Evolutionary conservation across 1,140 invertebrate genomes (phyloP).

Genomic region (Musca domestica): DNA sequence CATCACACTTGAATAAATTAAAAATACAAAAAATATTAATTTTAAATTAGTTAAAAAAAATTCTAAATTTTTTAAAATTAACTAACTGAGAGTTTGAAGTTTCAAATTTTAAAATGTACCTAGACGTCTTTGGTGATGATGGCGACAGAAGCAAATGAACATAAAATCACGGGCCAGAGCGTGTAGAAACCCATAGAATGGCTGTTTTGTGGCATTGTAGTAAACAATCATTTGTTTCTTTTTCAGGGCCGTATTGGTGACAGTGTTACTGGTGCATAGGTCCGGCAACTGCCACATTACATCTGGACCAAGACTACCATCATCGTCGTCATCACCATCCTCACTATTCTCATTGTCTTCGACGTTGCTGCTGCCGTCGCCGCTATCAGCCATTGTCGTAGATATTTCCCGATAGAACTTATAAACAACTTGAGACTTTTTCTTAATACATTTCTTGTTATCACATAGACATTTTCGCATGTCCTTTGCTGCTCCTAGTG

Average conservation of each 20-base stretch:
- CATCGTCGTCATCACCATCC: neutral
- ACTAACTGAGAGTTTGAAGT: neutral
- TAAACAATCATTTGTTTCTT: slow-evolving; percentile 13
- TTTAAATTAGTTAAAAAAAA: neutral
- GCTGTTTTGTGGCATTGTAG: neutral
- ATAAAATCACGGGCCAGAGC: slow-evolving; percentile 8
- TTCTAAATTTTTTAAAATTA: neutral
- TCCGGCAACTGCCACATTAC: no score
- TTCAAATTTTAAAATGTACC: slow-evolving; percentile 11
- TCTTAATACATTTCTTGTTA: slow-evolving; percentile 14
- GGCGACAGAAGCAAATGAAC: slow-evolving; percentile 10
- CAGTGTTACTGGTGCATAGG: no score
- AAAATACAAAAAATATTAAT: neutral
- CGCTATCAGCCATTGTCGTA: neutral
- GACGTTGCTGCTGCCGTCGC: neutral
- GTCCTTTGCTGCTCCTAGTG: no score
- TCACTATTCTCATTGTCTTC: neutral
- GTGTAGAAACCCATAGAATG: neutral
- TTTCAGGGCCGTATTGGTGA: neutral
- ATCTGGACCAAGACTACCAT: no score
- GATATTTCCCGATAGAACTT: neutral
- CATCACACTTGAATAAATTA: no score
- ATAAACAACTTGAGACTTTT: slow-evolving; percentile 16
- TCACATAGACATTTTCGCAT: neutral
- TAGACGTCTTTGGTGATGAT: slow-evolving; percentile 10